phyloP scores from a whole-genome alignment of 2,888 invertebrate genomes.

The Thelaira solivaga region DNA sequence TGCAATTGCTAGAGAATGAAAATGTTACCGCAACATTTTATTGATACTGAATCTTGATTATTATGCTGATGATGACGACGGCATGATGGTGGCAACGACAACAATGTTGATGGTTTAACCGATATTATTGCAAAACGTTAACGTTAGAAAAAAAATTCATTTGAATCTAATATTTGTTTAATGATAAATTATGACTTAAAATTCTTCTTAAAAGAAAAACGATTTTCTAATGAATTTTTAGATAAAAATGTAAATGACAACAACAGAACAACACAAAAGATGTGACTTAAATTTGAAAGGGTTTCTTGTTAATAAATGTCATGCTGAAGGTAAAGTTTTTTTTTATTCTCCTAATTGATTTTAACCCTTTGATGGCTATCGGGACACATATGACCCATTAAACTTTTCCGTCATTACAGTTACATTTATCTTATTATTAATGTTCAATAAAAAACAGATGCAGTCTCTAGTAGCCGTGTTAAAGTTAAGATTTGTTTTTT shows the following conservation, averaged over 20 bases:
- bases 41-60: conserved; percentile 13
- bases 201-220: not conserved
- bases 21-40: conserved; percentile 15
- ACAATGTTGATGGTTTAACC: too few relatives aligned
- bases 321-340: too few relatives aligned
- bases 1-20: not conserved
- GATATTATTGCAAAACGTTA: not conserved
- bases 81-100: not conserved
- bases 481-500: too few relatives aligned
- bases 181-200: conserved; percentile 14
- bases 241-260: conserved; percentile 27
- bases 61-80: not conserved
- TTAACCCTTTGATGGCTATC: too few relatives aligned
- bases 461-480: too few relatives aligned
- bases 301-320: not conserved
- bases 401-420: too few relatives aligned
- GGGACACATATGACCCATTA: too few relatives aligned
- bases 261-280: too few relatives aligned
- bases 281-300: too few relatives aligned
- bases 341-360: too few relatives aligned
- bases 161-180: not conserved
- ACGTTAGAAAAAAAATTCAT: not conserved
- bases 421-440: too few relatives aligned
- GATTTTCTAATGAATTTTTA: conserved; percentile 23
- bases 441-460: too few relatives aligned